phyloP scores from a whole-genome alignment of 1,140 invertebrate species.

The Drosophila bocki region DNA sequence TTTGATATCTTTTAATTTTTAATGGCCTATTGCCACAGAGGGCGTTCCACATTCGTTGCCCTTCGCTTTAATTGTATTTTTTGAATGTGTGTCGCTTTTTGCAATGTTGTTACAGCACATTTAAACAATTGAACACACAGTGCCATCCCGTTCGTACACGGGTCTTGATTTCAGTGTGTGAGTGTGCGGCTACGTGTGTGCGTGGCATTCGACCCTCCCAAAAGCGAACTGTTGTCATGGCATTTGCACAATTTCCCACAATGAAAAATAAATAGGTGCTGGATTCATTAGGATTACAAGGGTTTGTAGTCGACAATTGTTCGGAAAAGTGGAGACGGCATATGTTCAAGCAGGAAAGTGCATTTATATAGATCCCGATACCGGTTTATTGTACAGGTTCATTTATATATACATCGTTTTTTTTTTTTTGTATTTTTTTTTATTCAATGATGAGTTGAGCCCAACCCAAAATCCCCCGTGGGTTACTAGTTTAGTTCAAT shows the following conservation, averaged over 20 bases:
- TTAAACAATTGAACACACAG: slow-evolving; percentile 80
- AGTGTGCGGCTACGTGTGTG: slow-evolving; percentile 7
- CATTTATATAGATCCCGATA: slow-evolving; percentile 8
- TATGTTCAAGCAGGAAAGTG: slow-evolving; percentile 12
- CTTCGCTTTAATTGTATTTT: neutral
- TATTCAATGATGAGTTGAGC: neutral
- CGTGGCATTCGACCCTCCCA: slow-evolving; percentile 31
- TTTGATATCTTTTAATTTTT: neutral
- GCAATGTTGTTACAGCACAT: slow-evolving; percentile 70
- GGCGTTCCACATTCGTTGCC: neutral
- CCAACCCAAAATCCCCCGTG: neutral
- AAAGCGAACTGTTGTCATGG: slow-evolving; percentile 76
- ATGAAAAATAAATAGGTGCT: slow-evolving; percentile 82
- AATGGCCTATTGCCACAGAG: neutral
- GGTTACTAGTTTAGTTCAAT: neutral
- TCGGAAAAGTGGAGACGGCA: slow-evolving; percentile 19
- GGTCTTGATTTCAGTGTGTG: slow-evolving; percentile 7
- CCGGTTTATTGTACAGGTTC: slow-evolving; percentile 1
- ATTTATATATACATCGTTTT: neutral
- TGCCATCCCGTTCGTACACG: slow-evolving; percentile 34
- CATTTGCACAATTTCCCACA: slow-evolving; percentile 82
- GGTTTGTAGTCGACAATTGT: slow-evolving; percentile 52
- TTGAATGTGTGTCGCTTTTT: slow-evolving; percentile 45
- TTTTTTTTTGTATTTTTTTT: slow-evolving; percentile 1
- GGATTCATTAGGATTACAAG: slow-evolving; percentile 82